phyloP scores from a whole-genome alignment of 2,888 invertebrate genomes.

The Hylaea fasciaria region DNA sequence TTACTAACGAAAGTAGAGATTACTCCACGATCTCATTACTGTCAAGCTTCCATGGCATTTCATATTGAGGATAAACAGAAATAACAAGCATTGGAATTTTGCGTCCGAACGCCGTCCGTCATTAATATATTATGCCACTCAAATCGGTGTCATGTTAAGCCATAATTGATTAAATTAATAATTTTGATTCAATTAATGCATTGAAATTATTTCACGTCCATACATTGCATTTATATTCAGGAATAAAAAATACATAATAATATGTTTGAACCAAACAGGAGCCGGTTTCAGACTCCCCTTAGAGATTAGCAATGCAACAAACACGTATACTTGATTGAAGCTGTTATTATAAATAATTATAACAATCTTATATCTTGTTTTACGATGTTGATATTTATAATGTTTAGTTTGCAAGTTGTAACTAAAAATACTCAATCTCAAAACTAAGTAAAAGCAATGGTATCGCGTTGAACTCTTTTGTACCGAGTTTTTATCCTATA shows the following conservation, averaged over 20 bases:
- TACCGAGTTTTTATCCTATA: slow-evolving; percentile 18
- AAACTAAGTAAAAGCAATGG: not conserved
- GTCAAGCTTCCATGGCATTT: slow-evolving; percentile 55
- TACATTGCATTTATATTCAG: slow-evolving; percentile 5
- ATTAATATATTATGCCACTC: slow-evolving; percentile 54
- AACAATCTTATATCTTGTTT: slow-evolving; percentile 19
- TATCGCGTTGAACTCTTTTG: slow-evolving; percentile 33
- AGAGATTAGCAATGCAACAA: slow-evolving; percentile 26
- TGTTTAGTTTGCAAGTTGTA: slow-evolving; percentile 1
- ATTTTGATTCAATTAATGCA: not conserved
- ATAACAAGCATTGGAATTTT: slow-evolving; percentile 62
- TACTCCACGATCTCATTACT: slow-evolving; percentile 71
- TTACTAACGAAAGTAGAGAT: slow-evolving; percentile 70
- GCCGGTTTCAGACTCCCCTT: slow-evolving; percentile 26
- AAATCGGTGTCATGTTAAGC: slow-evolving; percentile 34
- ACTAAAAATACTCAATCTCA: not conserved
- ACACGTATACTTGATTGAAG: slow-evolving; percentile 34
- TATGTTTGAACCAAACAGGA: slow-evolving; percentile 6
- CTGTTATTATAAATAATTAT: slow-evolving; percentile 30
- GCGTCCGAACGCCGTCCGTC: slow-evolving; percentile 45
- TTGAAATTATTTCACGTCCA: not conserved
- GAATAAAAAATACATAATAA: not conserved
- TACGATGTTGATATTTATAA: slow-evolving; percentile 9
- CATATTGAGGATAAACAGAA: slow-evolving; percentile 62
- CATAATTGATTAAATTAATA: slow-evolving; percentile 1